Base-by-base conservation (phyloP, 2,797 vertebrate species). In the Dallia pectoralis region DNA sequence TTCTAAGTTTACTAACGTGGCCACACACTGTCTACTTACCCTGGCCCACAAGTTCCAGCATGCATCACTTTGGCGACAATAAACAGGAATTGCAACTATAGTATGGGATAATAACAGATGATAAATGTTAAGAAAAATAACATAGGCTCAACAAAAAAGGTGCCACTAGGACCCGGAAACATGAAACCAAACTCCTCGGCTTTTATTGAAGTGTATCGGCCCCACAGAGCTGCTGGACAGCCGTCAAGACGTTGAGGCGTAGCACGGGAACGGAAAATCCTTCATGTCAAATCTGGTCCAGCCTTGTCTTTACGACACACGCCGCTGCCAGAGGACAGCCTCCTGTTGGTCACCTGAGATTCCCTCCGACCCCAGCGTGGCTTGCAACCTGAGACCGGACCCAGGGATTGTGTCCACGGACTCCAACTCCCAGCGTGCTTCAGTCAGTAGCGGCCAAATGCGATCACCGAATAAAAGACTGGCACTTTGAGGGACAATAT, bases 241-340 rank as follows among this genome's bases (percentile, higher is more conserved):
- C 83, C 77, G 78, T 81, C 83, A 78, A 74, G 80, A 81, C 79
- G 79, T 82, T 82, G 78, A 71, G 64, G 71, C 78, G 73, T 79
- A 70, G 74, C 76, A 81, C 83, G 88, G 90, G 91, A 91, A 93
- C 91, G 92, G 93, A 94, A 94, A 93, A 93, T 91, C 91, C 87
- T 89, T 85, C 88, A 88, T 86, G 88, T 91, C 89, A 92, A 93
- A 94, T 93, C 92, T 89, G 89, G 91, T 91, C 88, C 87, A 89
- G 79, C 87, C 86, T 87, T 87, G 87, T 93, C 88, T 91, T 87
- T 83, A 88, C 85, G 85, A 92, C 91, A 85, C 85, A 91, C 90
- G 85, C 84, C 84, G 82, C 82, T 90, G 90, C 92, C 87, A 91
- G 86, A 88, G 89, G 91, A 93, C 86, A 88, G 90, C 84, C 78